Percentiles rank a stretch among this genome's conserved stretches.
These are phyloP conservation scores for Ridgeia piscesae DNA, from an alignment of 1,140 invertebrate species.

Conservation along the genomic window DNA sequence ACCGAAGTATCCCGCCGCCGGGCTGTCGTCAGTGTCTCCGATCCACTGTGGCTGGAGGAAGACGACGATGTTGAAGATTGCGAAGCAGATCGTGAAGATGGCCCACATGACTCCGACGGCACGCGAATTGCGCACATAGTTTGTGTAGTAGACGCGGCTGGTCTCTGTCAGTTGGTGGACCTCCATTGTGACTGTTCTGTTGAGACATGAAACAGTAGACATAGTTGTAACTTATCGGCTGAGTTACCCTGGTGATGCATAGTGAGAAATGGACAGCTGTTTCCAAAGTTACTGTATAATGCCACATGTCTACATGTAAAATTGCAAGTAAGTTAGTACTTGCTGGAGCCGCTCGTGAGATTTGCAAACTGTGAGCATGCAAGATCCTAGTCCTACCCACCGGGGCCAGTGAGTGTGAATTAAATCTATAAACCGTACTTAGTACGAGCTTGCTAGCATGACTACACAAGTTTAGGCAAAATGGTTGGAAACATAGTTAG, in stretches of 20 bases:
- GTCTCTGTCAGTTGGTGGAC: neutral
- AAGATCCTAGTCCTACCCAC: too few species aligned
- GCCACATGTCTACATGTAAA: neutral
- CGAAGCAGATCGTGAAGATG: slow-evolving; percentile 92
- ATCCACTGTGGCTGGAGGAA: slow-evolving; percentile 96
- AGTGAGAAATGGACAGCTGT: too few species aligned
- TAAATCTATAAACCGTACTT: too few species aligned
- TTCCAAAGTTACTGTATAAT: neutral
- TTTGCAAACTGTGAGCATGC: too few species aligned
- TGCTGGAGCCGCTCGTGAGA: too few species aligned
- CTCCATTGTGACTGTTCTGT: neutral
- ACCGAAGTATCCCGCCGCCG: slow-evolving; percentile 86
- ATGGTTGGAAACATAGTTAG: too few species aligned
- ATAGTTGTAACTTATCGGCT: neutral
- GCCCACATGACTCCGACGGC: slow-evolving; percentile 96
- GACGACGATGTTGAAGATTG: slow-evolving; percentile 90
- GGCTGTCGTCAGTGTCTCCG: slow-evolving; percentile 74
- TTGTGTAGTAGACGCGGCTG: neutral
- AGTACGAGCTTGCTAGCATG: too few species aligned
- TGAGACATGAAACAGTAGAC: neutral
- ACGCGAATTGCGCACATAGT: slow-evolving; percentile 89
- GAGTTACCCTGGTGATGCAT: too few species aligned
- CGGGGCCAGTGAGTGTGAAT: too few species aligned
- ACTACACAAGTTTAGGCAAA: too few species aligned
- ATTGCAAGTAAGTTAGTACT: too few species aligned